These are phyloP conservation scores for Lathamus discolor DNA, from an alignment of 2,113 vertebrate species.

Conservation along the genomic window DNA sequence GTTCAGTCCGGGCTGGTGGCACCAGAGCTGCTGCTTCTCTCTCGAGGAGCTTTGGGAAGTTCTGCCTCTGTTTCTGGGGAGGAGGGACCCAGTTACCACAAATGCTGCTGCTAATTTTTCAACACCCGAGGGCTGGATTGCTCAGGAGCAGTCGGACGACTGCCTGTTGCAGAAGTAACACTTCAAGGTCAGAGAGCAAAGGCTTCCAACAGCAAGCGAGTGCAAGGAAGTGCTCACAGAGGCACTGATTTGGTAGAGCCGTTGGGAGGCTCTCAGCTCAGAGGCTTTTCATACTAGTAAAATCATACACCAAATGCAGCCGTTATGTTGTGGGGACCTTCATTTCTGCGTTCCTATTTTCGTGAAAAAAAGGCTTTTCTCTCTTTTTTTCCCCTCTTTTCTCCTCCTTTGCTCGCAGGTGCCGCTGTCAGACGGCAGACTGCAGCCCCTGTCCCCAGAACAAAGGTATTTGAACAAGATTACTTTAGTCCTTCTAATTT, in stretches of 20 bases:
- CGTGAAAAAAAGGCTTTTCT: neutral
- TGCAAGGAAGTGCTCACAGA: neutral
- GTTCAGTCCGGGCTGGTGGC: neutral
- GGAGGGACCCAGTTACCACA: neutral
- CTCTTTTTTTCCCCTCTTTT: neutral
- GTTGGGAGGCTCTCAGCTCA: neutral
- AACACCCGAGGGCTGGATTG: neutral
- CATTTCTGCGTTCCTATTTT: neutral
- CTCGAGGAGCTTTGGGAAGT: neutral
- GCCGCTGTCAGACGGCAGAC: constrained; percentile 73
- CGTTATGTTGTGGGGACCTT: neutral
- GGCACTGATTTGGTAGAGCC: neutral
- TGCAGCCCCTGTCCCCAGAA: constrained; percentile 74
- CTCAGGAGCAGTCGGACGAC: neutral
- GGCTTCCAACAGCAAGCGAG: neutral
- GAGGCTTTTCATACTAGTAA: neutral
- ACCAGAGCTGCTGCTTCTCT: neutral
- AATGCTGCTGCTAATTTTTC: neutral
- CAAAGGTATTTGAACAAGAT: constrained; percentile 72
- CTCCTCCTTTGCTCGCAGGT: constrained; percentile 53
- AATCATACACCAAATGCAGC: neutral
- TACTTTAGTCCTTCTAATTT: neutral
- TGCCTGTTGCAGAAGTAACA: neutral
- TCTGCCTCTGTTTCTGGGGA: neutral
- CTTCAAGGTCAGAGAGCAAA: neutral